These are phyloP conservation scores for Acleris emargana DNA, from an alignment of 2,888 invertebrate genomes.

Conservation along the genomic window DNA sequence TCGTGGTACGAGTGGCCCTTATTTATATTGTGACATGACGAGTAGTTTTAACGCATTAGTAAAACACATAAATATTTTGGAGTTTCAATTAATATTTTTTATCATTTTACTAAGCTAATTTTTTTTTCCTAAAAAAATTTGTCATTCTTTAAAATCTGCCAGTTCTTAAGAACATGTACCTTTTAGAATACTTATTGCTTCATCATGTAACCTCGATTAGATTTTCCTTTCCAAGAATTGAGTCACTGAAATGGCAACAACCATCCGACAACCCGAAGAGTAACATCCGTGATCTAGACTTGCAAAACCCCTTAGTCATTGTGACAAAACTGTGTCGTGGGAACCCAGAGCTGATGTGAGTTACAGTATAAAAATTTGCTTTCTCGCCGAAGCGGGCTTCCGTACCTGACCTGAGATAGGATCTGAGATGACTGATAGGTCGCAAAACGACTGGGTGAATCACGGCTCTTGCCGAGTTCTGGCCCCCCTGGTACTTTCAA, in stretches of 20 bases:
- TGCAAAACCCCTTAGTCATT: constrained; percentile 44
- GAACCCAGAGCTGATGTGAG: constrained; percentile 59
- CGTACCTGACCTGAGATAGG: constrained; percentile 63
- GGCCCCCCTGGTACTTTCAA: constrained; percentile 36
- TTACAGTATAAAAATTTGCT: constrained; percentile 73
- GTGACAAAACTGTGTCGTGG: constrained; percentile 62
- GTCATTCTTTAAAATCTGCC: too few relatives aligned
- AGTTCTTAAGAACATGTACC: too few relatives aligned
- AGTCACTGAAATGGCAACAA: background rate
- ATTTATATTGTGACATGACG: too few relatives aligned
- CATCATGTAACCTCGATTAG: background rate
- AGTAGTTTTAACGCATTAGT: too few relatives aligned
- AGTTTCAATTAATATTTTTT: too few relatives aligned
- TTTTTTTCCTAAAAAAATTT: too few relatives aligned
- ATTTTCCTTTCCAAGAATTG: background rate
- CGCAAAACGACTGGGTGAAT: constrained; percentile 64
- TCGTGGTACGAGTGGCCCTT: too few relatives aligned
- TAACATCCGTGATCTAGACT: constrained; percentile 35
- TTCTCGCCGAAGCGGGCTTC: constrained; percentile 73
- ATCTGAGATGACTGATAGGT: constrained; percentile 71
- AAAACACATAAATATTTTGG: too few relatives aligned
- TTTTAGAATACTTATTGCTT: too few relatives aligned
- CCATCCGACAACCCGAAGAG: constrained; percentile 16
- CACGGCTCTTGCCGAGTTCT: constrained; percentile 46
- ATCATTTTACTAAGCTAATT: too few relatives aligned